Base-by-base conservation (phyloP, 2,113 vertebrate genomes). In the Ctenomys sociabilis region DNA sequence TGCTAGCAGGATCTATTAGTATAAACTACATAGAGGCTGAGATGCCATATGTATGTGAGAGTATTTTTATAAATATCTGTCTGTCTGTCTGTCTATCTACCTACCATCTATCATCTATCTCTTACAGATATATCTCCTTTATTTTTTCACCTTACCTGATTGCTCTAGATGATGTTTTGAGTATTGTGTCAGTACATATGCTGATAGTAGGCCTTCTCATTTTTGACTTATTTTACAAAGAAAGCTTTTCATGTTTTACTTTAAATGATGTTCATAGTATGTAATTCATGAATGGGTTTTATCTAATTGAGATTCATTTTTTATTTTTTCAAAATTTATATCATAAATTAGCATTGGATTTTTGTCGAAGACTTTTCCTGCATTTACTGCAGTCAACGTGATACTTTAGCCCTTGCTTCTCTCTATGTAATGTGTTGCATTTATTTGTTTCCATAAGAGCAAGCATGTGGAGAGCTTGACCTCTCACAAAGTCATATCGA, bases 81-180 rank as follows among this genome's bases (percentile, higher is more conserved):
- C 4, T 54, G 3, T 16, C 14, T 54, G 3, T 54, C 13, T 54
- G 1, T 24, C 2, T 16, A 1, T 66, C 3, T 35, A 4, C 12
- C 14, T 35, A 24, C 40, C 61, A 6, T 11, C 0, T 37, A 7
- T 52, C 54, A 28, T 63, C 0, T 49, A 4, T 73, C 37, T 73
- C 59, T 59, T 49, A 30, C 17, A 7, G 24, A 45, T 77, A 45
- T 30, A 24, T 5, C 13, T 45, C 5, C 28, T 16, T 30, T 49
- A 28, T 77, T 77, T 14, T 77, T 77, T 26, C n/a, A 1, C 43
- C 24, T 49, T 77, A 5, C 43, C 7, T 49, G 26, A 45, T 30
- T 77, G 40, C 24, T 77, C 5, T 45, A 13, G 12, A 24, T 45
- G 45, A 77, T 14, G 40, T 43, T 75, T 75, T 14, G 68, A 37